Base-by-base conservation (phyloP, 2,113 vertebrate genomes). In the Limnothrissa miodon region DNA sequence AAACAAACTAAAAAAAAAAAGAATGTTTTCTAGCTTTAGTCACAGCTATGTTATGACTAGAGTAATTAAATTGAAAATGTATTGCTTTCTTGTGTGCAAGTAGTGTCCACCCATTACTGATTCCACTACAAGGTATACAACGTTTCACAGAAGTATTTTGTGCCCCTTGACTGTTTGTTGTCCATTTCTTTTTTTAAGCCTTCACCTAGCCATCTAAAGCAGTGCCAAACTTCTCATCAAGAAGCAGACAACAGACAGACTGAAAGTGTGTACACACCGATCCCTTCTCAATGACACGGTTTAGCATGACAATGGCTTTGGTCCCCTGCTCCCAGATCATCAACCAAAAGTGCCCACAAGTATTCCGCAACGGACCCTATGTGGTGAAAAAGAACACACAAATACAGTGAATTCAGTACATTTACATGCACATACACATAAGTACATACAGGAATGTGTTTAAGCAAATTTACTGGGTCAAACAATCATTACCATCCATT, bases 261-360 rank as follows among this genome's bases (percentile, higher is more conserved):
- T 23, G 21, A 23, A 42, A 42, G 42, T 42, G 2, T 48, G n/a
- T 90, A 96, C 97, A 97, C 90, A 99, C 98, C 44, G 96, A 97
- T 89, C 96, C 97, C 91, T 99, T 99, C 90, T 99, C 98, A 70
- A 99, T 97, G 85, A 96, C 93, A 93, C 97, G 95, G 93, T 99
- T 99, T 85, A 99, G 94, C 98, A 99, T 99, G 78, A 99, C 97
- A 87, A 99, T 95, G 79, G 98, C 97, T 96, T 96, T 98, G 88
- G 96, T 96, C 89, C 96, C 94, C 85, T 99, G 98, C 80, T 99
- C 96, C 98, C 98, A 99, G 84, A 98, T 93, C 98, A 99, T 99
- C 87, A 98, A 92, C 98, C 98, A 99, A 91, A 99, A 99, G 91
- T 99, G 98, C 88, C 98, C 98, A 89, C 97, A 98, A 0, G 98